Evolutionary conservation across 2,797 vertebrate species (phyloP).

Genomic region (Sebastes hubbsi): DNA sequence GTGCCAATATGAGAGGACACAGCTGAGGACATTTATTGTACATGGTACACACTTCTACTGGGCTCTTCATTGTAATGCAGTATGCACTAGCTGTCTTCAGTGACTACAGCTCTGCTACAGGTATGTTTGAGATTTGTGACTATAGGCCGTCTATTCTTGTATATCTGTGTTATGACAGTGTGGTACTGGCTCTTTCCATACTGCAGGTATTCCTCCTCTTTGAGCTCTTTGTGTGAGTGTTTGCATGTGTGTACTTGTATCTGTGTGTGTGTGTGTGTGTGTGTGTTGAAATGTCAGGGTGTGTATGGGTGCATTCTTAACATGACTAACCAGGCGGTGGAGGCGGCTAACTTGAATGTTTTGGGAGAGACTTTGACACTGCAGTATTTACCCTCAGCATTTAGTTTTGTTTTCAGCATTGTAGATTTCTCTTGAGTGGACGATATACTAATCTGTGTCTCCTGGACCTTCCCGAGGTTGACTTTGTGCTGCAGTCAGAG

Average conservation of each 20-base stretch:
- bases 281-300: conserved; percentile 29
- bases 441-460: not conserved
- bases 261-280: not conserved
- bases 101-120: conserved; percentile 47
- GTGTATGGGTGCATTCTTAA: conserved; percentile 40
- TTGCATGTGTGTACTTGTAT: conserved; percentile 52
- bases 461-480: not conserved
- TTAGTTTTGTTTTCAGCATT: not conserved
- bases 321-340: conserved; percentile 39
- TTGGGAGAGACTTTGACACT: not conserved
- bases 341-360: not conserved
- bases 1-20: conserved; percentile 39
- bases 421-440: not conserved
- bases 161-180: not conserved
- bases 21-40: conserved; percentile 22
- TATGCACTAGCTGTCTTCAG: conserved; percentile 6
- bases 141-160: conserved; percentile 33
- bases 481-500: not conserved
- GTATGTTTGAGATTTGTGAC: conserved; percentile 48
- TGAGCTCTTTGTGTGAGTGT: conserved; percentile 24
- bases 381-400: not conserved
- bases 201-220: not conserved
- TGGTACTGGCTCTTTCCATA: not conserved
- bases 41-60: not conserved
- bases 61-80: not conserved